Conservation (phyloP, 1,140 invertebrate species). For the Patella vulgata region DNA sequence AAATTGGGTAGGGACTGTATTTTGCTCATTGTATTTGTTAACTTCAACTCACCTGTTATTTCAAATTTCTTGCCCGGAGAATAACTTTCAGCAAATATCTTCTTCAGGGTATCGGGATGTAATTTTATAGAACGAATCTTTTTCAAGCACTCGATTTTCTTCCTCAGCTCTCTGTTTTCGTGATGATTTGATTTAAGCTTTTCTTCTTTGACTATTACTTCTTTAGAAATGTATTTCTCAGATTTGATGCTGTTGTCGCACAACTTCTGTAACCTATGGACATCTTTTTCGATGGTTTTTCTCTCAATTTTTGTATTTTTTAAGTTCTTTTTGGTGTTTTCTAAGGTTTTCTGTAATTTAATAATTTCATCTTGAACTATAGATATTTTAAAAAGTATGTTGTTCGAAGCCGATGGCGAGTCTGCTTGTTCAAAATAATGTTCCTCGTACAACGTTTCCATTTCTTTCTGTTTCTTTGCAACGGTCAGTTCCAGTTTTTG, state of each 20-base stretch:
- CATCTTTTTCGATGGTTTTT: constrained; percentile 30
- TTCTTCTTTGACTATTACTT: constrained; percentile 15
- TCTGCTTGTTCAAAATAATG: constrained; percentile 8
- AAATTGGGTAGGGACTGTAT: too few relatives aligned
- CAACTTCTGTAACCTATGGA: constrained; percentile 29
- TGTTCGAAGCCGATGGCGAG: constrained; percentile 7
- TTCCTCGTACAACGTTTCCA: constrained; percentile 5
- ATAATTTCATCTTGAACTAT: constrained; percentile 14
- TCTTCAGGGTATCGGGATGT: constrained; percentile 46
- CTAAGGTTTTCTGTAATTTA: constrained; percentile 21
- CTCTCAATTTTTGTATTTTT: constrained; percentile 9
- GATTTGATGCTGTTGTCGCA: constrained; percentile 28
- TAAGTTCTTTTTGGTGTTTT: constrained; percentile 7
- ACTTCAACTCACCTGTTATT: constrained; percentile 31
- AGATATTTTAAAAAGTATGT: not conserved
- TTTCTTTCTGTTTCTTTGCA: constrained; percentile 12
- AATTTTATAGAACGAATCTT: constrained; percentile 46
- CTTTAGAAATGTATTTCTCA: constrained; percentile 11
- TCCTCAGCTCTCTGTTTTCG: constrained; percentile 18
- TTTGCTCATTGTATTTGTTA: too few relatives aligned
- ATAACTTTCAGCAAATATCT: constrained; percentile 44
- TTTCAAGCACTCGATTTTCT: constrained; percentile 35
- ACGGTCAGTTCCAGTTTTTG: constrained; percentile 9
- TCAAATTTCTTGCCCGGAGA: constrained; percentile 33
- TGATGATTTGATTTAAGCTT: constrained; percentile 23